phyloP scores from a whole-genome alignment of 1,140 invertebrate species.

The Polyergus mexicanus region DNA sequence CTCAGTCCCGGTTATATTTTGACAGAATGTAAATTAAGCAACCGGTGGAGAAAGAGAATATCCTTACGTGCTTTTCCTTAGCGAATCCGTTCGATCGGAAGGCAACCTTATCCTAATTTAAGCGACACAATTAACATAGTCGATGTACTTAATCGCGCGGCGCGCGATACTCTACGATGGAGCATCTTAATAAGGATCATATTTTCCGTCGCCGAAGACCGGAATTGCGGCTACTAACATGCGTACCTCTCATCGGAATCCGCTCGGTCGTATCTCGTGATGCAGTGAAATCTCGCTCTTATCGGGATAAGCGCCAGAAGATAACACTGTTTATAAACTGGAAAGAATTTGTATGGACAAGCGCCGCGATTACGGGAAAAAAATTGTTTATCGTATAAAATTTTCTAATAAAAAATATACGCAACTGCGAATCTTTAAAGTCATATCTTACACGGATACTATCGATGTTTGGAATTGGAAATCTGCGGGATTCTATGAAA shows the following conservation, averaged over 20 bases:
- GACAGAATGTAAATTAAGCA: constrained; percentile 36
- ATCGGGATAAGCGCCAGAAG: constrained; percentile 22
- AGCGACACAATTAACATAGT: constrained; percentile 56
- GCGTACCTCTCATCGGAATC: constrained; percentile 15
- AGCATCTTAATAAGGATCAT: constrained; percentile 55
- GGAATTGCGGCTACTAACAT: constrained; percentile 24
- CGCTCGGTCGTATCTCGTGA: neutral
- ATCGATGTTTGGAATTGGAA: neutral
- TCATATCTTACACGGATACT: neutral
- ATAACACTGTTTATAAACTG: constrained; percentile 34
- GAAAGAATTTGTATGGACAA: constrained; percentile 38
- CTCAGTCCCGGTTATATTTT: too few relatives aligned
- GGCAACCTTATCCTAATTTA: constrained; percentile 41
- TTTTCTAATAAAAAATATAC: neutral
- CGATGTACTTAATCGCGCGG: constrained; percentile 35
- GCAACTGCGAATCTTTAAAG: neutral
- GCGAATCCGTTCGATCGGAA: constrained; percentile 35
- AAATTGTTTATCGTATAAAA: neutral
- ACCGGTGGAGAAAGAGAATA: neutral
- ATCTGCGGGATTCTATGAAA: constrained; percentile 8
- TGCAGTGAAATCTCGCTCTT: constrained; percentile 26
- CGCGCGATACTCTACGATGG: constrained; percentile 46
- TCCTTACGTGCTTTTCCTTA: neutral
- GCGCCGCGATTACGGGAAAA: neutral
- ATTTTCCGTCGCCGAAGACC: constrained; percentile 47